These are phyloP conservation scores for Phaedon cochleariae DNA, from an alignment of 2,888 invertebrate genomes.

Conservation along the genomic window DNA sequence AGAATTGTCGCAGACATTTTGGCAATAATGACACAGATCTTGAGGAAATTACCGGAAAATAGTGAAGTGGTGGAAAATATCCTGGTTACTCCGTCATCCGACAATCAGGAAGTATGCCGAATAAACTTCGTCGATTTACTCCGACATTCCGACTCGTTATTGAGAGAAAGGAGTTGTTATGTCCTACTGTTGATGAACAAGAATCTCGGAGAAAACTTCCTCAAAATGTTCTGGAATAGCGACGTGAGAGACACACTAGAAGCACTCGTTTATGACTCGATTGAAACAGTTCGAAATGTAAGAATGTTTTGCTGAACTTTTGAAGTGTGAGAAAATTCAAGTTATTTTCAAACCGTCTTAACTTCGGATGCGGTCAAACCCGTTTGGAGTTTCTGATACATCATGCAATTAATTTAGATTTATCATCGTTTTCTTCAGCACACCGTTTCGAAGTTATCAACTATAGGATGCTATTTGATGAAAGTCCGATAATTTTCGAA, in stretches of 20 bases:
- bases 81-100: conserved; percentile 66
- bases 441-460: no score
- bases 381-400: no score
- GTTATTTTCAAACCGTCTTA: no score
- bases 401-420: no score
- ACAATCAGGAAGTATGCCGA: conserved; percentile 49
- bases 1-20: conserved; percentile 75
- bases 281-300: conserved; percentile 68
- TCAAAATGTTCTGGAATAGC: conserved; percentile 71
- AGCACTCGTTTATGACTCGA: conserved; percentile 69
- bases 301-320: conserved; percentile 48
- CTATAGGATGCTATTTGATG: no score
- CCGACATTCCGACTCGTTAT: conserved; percentile 66
- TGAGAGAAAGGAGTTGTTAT: conserved; percentile 73
- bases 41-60: conserved; percentile 79
- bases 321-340: no score
- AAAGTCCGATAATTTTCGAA: no score
- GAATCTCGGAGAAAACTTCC: conserved; percentile 69
- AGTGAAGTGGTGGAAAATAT: conserved; percentile 79
- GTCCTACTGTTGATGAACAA: conserved; percentile 76
- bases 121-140: conserved; percentile 67
- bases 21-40: conserved; percentile 76
- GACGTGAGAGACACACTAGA: conserved; percentile 70
- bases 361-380: no score
- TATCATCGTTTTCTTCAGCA: no score